These are phyloP conservation scores for Syritta pipiens DNA, from an alignment of 2,888 invertebrate genomes.

Conservation along the genomic window DNA sequence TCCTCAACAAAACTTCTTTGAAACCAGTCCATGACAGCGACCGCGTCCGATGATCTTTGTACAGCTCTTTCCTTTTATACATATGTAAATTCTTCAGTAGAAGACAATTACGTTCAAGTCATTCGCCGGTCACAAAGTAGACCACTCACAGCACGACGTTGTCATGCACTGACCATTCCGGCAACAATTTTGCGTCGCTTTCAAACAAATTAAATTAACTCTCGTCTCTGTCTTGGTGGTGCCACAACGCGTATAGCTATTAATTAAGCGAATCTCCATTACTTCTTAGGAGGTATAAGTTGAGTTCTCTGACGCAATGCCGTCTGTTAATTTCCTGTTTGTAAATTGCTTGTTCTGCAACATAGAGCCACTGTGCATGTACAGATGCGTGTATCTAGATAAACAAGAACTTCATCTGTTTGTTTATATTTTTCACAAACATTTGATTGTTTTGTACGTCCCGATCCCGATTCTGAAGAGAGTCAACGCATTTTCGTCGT, in stretches of 20 bases:
- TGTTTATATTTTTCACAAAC: conserved; percentile 36
- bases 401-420: conserved; percentile 27
- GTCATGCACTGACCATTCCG: conserved; percentile 4
- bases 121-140: conserved; percentile 2
- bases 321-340: conserved; percentile 20
- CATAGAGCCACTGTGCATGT: background rate
- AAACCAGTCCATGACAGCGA: too few relatives aligned
- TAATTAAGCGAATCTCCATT: conserved; percentile 42
- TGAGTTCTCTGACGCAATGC: conserved; percentile 42
- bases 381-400: background rate
- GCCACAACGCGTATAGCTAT: conserved; percentile 19
- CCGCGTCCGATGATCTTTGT: conserved; percentile 8
- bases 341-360: conserved; percentile 34
- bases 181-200: conserved; percentile 37
- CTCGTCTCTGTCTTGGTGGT: conserved; percentile 21
- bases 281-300: conserved; percentile 22
- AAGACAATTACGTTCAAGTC: background rate
- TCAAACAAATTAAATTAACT: conserved; percentile 31
- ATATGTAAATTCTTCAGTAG: background rate
- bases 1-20: too few relatives aligned
- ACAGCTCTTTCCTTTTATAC: background rate
- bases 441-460: conserved; percentile 50
- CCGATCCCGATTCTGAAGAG: conserved; percentile 2
- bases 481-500: conserved; percentile 1
- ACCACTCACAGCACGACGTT: conserved; percentile 32